Conservation (phyloP, 2,797 vertebrate genomes). For the Hoplostethus mediterraneus region DNA sequence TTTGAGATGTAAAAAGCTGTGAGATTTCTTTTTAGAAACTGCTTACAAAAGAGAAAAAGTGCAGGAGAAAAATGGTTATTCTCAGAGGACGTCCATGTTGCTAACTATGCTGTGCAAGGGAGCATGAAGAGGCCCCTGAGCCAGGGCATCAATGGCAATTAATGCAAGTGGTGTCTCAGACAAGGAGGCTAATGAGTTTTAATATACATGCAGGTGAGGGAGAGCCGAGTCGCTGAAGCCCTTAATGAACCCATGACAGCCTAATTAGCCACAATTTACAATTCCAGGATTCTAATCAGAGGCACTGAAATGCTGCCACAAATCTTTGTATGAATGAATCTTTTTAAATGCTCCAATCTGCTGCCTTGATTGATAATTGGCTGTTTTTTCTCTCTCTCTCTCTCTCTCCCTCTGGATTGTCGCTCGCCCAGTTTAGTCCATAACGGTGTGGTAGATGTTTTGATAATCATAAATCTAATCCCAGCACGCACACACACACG, state of each 20-base stretch:
- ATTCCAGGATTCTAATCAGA: constrained; percentile 99
- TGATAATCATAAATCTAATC: constrained; percentile 83
- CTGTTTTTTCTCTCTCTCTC: constrained; percentile 51
- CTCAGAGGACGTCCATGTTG: constrained; percentile 64
- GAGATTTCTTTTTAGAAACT: constrained; percentile 16
- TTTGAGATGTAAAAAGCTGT: constrained; percentile 1
- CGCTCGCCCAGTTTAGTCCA: constrained; percentile 84
- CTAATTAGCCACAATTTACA: constrained; percentile 99
- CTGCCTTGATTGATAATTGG: constrained; percentile 98
- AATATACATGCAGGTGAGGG: constrained; percentile 99
- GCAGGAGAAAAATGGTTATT: constrained; percentile 34
- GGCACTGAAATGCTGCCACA: constrained; percentile 91
- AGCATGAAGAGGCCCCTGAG: constrained; percentile 82
- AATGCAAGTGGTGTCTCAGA: constrained; percentile 98
- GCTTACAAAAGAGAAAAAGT: constrained; percentile 21
- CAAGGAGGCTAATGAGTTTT: constrained; percentile 99
- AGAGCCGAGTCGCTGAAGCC: constrained; percentile 97
- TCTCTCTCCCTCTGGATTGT: constrained; percentile 78
- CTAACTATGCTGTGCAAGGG: constrained; percentile 74
- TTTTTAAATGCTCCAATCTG: constrained; percentile 96
- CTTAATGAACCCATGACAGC: constrained; percentile 99
- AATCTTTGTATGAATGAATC: constrained; percentile 96
- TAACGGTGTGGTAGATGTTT: constrained; percentile 84
- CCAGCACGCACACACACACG: constrained; percentile 1
- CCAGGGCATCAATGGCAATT: constrained; percentile 93